Conservation (phyloP, 2,113 vertebrate genomes). For the Pseudopodoces humilis region DNA sequence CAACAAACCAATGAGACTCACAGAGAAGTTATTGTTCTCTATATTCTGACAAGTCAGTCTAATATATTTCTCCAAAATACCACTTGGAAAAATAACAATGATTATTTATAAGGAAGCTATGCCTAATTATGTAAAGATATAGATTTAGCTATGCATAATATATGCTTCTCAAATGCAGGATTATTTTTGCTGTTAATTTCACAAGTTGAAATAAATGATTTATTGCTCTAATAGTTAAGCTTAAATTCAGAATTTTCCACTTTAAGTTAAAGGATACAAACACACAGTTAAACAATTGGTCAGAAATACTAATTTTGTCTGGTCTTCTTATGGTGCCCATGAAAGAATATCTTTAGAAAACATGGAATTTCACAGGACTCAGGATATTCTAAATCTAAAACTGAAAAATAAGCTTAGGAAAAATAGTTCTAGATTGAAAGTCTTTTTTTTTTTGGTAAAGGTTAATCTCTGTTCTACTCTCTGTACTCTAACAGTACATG, state of each 20-base stretch:
- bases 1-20: rapidly evolving
- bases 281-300: neutral
- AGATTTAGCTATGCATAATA: neutral
- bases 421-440: neutral
- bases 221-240: neutral
- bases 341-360: neutral
- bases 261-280: neutral
- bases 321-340: neutral
- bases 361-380: neutral
- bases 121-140: neutral
- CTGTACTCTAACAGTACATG: neutral
- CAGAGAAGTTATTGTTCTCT: neutral
- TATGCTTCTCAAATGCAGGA: neutral
- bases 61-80: neutral
- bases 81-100: neutral
- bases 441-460: rapidly evolving
- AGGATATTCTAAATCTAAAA: neutral
- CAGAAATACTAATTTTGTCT: neutral
- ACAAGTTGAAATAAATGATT: neutral
- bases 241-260: neutral
- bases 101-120: neutral
- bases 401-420: neutral
- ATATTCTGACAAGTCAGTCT: neutral
- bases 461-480: neutral
- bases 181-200: neutral